Conservation (phyloP, 2,888 invertebrate species). For the Ornithoptera alexandrae region DNA sequence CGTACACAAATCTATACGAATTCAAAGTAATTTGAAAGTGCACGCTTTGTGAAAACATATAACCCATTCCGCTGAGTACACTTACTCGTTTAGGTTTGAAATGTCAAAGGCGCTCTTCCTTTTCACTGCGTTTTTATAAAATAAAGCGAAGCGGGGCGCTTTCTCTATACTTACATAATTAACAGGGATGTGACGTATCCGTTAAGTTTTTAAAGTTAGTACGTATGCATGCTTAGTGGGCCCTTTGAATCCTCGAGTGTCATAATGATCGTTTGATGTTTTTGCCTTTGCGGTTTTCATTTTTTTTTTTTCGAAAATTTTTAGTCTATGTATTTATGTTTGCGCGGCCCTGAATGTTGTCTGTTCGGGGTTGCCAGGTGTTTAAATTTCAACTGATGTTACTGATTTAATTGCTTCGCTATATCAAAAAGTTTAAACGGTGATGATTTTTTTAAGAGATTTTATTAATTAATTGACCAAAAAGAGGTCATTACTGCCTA, state of each 20-base stretch:
- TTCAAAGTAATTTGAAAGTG: slow-evolving; percentile 28
- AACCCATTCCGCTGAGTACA: slow-evolving; percentile 51
- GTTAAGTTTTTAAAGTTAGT: slow-evolving; percentile 57
- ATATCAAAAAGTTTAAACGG: slow-evolving; percentile 5
- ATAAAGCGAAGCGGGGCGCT: slow-evolving; percentile 47
- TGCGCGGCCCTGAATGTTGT: slow-evolving; percentile 18
- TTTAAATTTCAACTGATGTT: slow-evolving; percentile 16
- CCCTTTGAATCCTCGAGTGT: slow-evolving; percentile 65
- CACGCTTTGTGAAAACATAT: slow-evolving; percentile 49
- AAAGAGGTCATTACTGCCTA: too few relatives aligned
- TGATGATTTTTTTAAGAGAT: not conserved
- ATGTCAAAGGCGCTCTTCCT: slow-evolving; percentile 74
- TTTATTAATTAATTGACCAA: too few relatives aligned
- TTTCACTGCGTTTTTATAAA: slow-evolving; percentile 66
- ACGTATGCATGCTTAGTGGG: slow-evolving; percentile 47
- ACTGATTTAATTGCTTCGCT: slow-evolving; percentile 7
- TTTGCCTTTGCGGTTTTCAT: slow-evolving; percentile 36
- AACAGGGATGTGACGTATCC: slow-evolving; percentile 57
- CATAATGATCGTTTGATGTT: slow-evolving; percentile 56
- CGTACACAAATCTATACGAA: slow-evolving; percentile 17
- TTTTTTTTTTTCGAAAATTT: slow-evolving; percentile 31
- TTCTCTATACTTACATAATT: slow-evolving; percentile 62
- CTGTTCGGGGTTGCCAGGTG: slow-evolving; percentile 18
- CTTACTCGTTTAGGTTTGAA: slow-evolving; percentile 55
- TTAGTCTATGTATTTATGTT: slow-evolving; percentile 33